Conservation (phyloP, 2,113 vertebrate genomes). For the Pan troglodytes region NHGRI_mPanTro3-v2.1_pri NC_072408.2:96208001-96208500, state of each 20-base stretch:
- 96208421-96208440: neutral
- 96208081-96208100: conserved; percentile 3
- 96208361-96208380: neutral
- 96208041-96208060: neutral
- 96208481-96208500: neutral
- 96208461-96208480: conserved; percentile 33
- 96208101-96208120: neutral
- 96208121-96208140: neutral
- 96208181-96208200: neutral
- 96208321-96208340: neutral
- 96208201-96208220: neutral
- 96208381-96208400: neutral
- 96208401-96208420: neutral
- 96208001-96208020: neutral
- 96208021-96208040: neutral
- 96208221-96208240: neutral
- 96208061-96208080: neutral
- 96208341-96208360: neutral
- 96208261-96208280: neutral
- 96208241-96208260: neutral
- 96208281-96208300: neutral
- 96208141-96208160: neutral
- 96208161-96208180: neutral
- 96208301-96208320: neutral
- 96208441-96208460: neutral